phyloP scores from a whole-genome alignment of 1,140 invertebrate genomes.

The Calliphora vicina region DNA sequence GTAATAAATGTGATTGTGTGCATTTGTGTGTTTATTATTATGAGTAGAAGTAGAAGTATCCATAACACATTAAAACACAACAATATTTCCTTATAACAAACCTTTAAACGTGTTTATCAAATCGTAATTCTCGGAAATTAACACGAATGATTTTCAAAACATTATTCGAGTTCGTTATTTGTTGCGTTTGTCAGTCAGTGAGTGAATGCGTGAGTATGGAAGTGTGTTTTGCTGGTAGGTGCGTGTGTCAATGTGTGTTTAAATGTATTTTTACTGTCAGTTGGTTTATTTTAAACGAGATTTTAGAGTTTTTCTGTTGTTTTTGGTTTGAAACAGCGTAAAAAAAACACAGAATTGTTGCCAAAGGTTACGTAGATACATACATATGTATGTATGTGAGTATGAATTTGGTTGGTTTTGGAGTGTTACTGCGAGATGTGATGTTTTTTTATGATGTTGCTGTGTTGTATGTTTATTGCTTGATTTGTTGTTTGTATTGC shows the following conservation, averaged over 20 bases:
- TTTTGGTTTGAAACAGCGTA: background rate
- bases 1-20: background rate
- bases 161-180: background rate
- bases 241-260: background rate
- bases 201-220: no score
- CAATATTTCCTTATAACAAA: constrained; percentile 31
- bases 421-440: background rate
- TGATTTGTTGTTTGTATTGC: constrained; percentile 22
- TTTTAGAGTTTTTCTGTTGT: no score
- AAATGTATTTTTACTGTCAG: background rate
- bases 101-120: constrained; percentile 30
- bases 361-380: background rate
- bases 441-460: background rate
- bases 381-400: background rate
- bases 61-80: background rate
- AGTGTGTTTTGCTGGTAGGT: background rate
- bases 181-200: no score
- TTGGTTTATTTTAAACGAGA: constrained; percentile 17
- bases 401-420: background rate
- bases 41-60: background rate
- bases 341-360: background rate
- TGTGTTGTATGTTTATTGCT: constrained; percentile 10
- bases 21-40: background rate
- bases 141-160: constrained; percentile 31
- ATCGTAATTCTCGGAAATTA: constrained; percentile 34